Percentiles rank a stretch among this genome's conserved stretches.
phyloP scores from a whole-genome alignment of 23 tunicate species.

The Halocynthia aurantium region DNA sequence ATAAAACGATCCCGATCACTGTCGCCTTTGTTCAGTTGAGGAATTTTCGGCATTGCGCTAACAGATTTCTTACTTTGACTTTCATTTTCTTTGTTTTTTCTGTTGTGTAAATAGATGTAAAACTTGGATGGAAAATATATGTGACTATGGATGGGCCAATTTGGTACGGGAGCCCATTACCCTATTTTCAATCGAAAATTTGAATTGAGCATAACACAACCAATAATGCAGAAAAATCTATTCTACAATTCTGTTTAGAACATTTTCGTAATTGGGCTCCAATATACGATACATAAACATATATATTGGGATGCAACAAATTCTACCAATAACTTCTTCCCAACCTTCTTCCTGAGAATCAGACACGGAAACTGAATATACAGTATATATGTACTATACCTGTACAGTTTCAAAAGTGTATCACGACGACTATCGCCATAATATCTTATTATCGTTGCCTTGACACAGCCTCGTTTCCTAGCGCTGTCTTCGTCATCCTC shows the following conservation, averaged over 20 bases:
- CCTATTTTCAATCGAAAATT: too few species aligned
- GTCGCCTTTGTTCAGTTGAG: conserved; percentile 65
- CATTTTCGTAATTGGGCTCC: too few species aligned
- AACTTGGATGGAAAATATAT: background rate
- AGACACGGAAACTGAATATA: too few species aligned
- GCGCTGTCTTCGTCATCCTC: conserved; percentile 76
- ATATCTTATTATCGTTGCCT: conserved; percentile 52
- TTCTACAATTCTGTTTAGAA: too few species aligned
- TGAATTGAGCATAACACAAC: too few species aligned
- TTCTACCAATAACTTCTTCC: too few species aligned
- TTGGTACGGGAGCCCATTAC: too few species aligned
- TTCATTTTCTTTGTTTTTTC: conserved; percentile 19
- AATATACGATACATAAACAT: too few species aligned
- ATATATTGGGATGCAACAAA: too few species aligned
- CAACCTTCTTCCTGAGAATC: too few species aligned
- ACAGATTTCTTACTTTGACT: conserved; percentile 1
- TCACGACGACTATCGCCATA: conserved; percentile 91
- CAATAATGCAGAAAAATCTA: too few species aligned
- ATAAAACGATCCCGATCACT: conserved; percentile 53
- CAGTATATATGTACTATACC: conserved; percentile 12
- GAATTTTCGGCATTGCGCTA: conserved; percentile 51
- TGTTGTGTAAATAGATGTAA: background rate
- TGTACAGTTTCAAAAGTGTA: conserved; percentile 74
- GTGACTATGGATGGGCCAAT: too few species aligned
- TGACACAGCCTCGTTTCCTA: conserved; percentile 36